phyloP scores from a whole-genome alignment of 1,140 invertebrate genomes.

The Ips nitidus region DNA sequence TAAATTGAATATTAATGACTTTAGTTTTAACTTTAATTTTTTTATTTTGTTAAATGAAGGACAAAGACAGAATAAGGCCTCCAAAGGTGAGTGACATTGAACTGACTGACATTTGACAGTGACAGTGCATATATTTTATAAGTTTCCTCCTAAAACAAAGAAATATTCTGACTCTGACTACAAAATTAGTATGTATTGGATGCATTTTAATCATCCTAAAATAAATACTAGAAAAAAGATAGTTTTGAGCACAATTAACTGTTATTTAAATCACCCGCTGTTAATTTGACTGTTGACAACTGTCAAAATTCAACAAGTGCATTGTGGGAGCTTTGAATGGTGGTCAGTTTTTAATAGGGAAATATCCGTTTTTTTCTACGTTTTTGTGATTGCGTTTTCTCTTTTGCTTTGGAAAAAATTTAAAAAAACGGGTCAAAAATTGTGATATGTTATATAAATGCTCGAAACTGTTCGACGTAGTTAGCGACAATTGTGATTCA shows the following conservation, averaged over 20 bases:
- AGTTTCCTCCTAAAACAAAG: no score
- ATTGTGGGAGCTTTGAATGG: conserved; percentile 49
- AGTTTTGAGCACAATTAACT: no score
- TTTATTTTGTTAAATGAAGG: background rate
- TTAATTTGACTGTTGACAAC: conserved; percentile 5
- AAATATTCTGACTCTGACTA: no score
- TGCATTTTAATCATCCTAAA: no score
- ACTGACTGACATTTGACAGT: no score
- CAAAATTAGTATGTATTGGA: no score
- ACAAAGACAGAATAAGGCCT: background rate
- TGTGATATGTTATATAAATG: conserved; percentile 47
- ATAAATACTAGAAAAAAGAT: no score
- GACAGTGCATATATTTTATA: no score
- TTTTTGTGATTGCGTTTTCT: conserved; percentile 30
- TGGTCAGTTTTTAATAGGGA: conserved; percentile 42
- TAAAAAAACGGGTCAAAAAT: conserved; percentile 39
- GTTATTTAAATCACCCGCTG: background rate
- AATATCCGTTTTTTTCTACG: conserved; percentile 37
- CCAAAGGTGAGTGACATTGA: no score
- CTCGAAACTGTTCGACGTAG: conserved; percentile 28
- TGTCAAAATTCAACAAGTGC: conserved; percentile 49
- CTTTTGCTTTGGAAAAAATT: conserved; percentile 13
- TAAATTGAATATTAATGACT: no score
- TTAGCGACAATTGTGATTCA: conserved; percentile 22
- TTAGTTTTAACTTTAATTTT: background rate